Conservation (phyloP, 2,797 vertebrate genomes). For the Pitangus sulphuratus region DNA sequence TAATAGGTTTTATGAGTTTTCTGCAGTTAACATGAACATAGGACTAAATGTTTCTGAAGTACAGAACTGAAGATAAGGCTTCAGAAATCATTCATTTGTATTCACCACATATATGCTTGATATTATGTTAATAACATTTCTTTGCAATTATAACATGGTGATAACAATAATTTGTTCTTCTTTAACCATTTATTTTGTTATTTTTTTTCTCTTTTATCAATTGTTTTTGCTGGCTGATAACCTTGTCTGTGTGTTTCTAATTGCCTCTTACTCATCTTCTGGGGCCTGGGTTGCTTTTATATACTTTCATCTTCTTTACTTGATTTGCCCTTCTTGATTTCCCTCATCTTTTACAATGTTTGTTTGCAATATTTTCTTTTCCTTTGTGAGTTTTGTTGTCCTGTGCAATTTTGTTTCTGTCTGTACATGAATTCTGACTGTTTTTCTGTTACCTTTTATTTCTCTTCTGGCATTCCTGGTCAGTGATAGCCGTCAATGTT, state of each 20-base stretch:
- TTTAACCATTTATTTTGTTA: background rate
- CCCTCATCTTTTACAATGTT: background rate
- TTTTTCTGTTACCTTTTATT: background rate
- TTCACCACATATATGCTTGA: background rate
- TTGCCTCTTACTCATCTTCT: background rate
- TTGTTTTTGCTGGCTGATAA: background rate
- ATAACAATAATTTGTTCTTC: background rate
- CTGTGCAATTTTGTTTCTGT: background rate
- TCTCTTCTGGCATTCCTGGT: background rate
- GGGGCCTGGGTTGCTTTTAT: background rate
- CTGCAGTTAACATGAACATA: background rate
- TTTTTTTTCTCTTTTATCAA: background rate
- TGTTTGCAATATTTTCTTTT: background rate
- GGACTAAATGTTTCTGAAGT: background rate
- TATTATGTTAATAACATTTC: background rate
- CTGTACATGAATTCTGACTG: background rate
- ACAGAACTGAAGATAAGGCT: background rate
- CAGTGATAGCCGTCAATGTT: background rate
- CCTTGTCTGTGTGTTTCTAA: background rate
- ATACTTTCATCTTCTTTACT: background rate
- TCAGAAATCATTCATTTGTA: background rate
- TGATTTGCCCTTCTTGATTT: conserved; percentile 9
- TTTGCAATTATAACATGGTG: background rate
- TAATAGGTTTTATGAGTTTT: background rate
- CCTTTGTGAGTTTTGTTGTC: background rate